phyloP scores from a whole-genome alignment of 2,113 vertebrate species.

The Brachyhypopomus gauderio region DNA sequence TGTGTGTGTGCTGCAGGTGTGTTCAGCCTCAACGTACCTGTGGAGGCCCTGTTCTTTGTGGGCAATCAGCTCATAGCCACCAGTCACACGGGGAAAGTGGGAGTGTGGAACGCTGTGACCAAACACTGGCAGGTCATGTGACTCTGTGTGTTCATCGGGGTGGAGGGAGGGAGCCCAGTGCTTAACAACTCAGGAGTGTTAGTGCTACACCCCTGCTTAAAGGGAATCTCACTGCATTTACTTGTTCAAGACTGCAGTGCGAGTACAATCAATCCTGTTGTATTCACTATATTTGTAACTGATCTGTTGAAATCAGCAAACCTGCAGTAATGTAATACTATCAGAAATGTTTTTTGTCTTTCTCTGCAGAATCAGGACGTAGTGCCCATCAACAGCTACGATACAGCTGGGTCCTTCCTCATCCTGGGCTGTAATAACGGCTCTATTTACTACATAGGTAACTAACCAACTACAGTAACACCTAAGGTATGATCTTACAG shows the following conservation, averaged over 20 bases:
- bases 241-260: too few relatives aligned
- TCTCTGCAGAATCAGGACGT: conserved; percentile 85
- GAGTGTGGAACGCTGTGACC: conserved; percentile 94
- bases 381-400: conserved; percentile 91
- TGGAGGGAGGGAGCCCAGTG: too few relatives aligned
- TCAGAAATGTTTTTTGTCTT: too few relatives aligned
- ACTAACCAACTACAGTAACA: neutral
- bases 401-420: conserved; percentile 89
- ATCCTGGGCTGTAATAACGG: conserved; percentile 91
- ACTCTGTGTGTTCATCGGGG: neutral
- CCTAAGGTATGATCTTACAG: neutral
- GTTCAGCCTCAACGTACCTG: conserved; percentile 85
- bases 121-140: conserved; percentile 91
- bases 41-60: conserved; percentile 91
- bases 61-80: conserved; percentile 93
- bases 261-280: too few relatives aligned
- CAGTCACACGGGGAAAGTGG: conserved; percentile 89
- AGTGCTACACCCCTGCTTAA: too few relatives aligned
- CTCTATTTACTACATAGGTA: conserved; percentile 90
- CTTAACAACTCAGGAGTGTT: too few relatives aligned
- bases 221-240: too few relatives aligned
- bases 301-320: too few relatives aligned
- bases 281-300: too few relatives aligned
- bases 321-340: too few relatives aligned
- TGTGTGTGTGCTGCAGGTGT: conserved; percentile 72